Percentiles rank a stretch among this genome's conserved stretches.
Evolutionary conservation across 2,888 invertebrate species (phyloP).

Genomic region (Nezara viridula): DNA sequence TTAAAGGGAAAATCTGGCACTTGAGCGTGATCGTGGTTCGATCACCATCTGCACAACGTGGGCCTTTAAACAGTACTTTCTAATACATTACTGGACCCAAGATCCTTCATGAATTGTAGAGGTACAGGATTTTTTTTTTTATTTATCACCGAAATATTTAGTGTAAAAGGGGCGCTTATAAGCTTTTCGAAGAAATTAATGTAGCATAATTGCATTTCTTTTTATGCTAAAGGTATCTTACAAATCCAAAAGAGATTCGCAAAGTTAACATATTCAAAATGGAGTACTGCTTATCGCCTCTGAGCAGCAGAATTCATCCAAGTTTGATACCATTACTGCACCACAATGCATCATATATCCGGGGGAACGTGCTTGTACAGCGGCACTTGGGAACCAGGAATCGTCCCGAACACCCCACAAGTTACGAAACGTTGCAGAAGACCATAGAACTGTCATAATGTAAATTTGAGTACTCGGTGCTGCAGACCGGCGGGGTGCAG

Average conservation of each 20-base stretch:
- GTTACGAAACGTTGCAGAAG: not conserved
- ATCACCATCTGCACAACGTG: too few relatives aligned
- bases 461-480: not conserved
- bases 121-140: too few relatives aligned
- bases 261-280: not conserved
- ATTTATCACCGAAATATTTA: too few relatives aligned
- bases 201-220: too few relatives aligned
- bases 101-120: too few relatives aligned
- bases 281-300: not conserved
- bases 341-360: not conserved
- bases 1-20: too few relatives aligned
- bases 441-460: slow-evolving; percentile 21
- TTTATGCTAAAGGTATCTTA: too few relatives aligned
- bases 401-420: not conserved
- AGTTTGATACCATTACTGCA: not conserved
- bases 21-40: too few relatives aligned
- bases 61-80: too few relatives aligned
- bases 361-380: not conserved
- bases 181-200: too few relatives aligned
- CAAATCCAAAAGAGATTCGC: not conserved
- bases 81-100: too few relatives aligned
- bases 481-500: not conserved
- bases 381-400: not conserved
- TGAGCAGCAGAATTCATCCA: not conserved
- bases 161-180: too few relatives aligned